A percentile compares a stretch with the other conserved stretches of the same genome.
These are phyloP conservation scores for Philopotamus ludificatus DNA, from an alignment of 1,140 invertebrate species.

Conservation along the genomic window DNA sequence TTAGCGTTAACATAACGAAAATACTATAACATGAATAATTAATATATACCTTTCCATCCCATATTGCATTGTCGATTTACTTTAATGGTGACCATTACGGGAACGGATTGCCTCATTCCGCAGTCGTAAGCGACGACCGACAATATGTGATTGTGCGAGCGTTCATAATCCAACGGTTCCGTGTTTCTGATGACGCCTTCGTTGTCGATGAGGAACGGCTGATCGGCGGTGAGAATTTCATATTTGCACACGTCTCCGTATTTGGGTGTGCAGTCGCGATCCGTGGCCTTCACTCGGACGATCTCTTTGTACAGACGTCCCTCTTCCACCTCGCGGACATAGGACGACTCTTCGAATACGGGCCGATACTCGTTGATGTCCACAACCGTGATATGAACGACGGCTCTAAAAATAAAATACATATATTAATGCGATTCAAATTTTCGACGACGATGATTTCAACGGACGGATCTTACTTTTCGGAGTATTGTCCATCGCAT, in stretches of 20 bases:
- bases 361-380: slow-evolving; percentile 95
- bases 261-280: slow-evolving; percentile 87
- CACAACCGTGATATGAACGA: slow-evolving; percentile 91
- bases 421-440: slow-evolving; percentile 6
- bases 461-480: slow-evolving; percentile 65
- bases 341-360: slow-evolving; percentile 83
- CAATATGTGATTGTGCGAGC: slow-evolving; percentile 94
- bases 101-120: slow-evolving; percentile 84
- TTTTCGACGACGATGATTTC: background rate
- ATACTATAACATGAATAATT: slow-evolving; percentile 8
- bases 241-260: slow-evolving; percentile 95
- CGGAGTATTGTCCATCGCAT: slow-evolving; percentile 79
- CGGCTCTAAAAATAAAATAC: slow-evolving; percentile 68
- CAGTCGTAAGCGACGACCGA: slow-evolving; percentile 96
- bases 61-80: slow-evolving; percentile 74
- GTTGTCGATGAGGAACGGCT: slow-evolving; percentile 90
- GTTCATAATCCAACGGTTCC: slow-evolving; percentile 85
- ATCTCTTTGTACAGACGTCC: slow-evolving; percentile 87
- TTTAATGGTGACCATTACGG: slow-evolving; percentile 93
- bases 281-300: slow-evolving; percentile 84
- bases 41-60: slow-evolving; percentile 71
- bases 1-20: background rate
- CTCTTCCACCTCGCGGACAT: slow-evolving; percentile 88
- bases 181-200: slow-evolving; percentile 90
- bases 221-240: slow-evolving; percentile 84